Evolutionary conservation across 2,113 vertebrate genomes (phyloP).

Genomic region (Cynopterus brachyotis): DNA sequence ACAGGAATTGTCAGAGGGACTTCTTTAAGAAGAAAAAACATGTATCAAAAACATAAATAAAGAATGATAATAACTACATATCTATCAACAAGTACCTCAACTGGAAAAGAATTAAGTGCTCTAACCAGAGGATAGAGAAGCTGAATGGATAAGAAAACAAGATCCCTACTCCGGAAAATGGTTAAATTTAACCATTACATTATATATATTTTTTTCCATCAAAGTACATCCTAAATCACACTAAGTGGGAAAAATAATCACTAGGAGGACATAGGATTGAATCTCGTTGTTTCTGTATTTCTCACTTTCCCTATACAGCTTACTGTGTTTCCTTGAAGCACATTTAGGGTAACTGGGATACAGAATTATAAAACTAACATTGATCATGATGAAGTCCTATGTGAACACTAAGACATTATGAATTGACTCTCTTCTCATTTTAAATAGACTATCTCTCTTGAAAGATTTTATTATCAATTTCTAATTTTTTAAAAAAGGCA

Average conservation of each 20-base stretch:
- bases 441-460: not conserved
- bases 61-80: no score
- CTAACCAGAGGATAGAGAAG: no score
- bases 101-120: no score
- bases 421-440: not conserved
- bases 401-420: not conserved
- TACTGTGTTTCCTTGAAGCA: not conserved
- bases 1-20: no score
- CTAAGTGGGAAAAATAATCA: not conserved
- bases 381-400: not conserved
- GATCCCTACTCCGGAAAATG: not conserved
- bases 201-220: not conserved
- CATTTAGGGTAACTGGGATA: not conserved
- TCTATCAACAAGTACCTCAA: no score
- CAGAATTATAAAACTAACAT: constrained; percentile 2
- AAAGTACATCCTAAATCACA: not conserved
- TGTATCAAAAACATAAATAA: no score
- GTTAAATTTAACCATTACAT: not conserved
- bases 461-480: constrained; percentile 29
- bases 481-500: not conserved
- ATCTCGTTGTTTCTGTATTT: not conserved
- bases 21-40: no score
- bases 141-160: no score
- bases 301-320: not conserved
- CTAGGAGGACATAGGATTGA: not conserved